Conservation (phyloP, 2,888 invertebrate species). For the Pseudoips prasinana region DNA sequence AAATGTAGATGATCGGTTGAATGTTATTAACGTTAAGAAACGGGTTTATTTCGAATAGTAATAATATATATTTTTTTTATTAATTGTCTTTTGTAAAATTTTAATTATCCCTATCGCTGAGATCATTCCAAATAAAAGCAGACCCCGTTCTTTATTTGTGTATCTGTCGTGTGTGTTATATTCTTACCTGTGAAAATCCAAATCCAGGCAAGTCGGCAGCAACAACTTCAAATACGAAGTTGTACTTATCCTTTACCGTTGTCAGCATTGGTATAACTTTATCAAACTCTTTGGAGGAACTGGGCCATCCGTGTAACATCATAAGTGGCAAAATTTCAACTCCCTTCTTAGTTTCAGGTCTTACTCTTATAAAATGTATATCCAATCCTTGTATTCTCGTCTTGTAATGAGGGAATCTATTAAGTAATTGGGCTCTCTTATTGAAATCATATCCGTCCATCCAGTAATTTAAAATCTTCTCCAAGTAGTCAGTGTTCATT, state of each 20-base stretch:
- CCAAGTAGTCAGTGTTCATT: slow-evolving; percentile 87
- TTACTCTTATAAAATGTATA: slow-evolving; percentile 89
- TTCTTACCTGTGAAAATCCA: slow-evolving; percentile 84
- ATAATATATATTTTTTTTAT: too few relatives aligned
- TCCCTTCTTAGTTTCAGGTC: slow-evolving; percentile 63
- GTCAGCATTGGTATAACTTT: slow-evolving; percentile 87
- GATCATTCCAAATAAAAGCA: too few relatives aligned
- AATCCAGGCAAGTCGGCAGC: slow-evolving; percentile 87
- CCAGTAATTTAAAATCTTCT: slow-evolving; percentile 89
- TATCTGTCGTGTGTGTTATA: too few relatives aligned
- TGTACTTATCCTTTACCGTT: slow-evolving; percentile 70
- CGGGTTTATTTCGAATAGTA: too few relatives aligned
- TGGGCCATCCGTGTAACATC: slow-evolving; percentile 94
- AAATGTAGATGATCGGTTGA: too few relatives aligned
- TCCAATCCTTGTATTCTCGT: slow-evolving; percentile 88
- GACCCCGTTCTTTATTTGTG: too few relatives aligned
- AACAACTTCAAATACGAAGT: slow-evolving; percentile 86
- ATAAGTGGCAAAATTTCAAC: slow-evolving; percentile 83
- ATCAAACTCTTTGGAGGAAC: slow-evolving; percentile 90
- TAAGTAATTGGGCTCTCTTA: slow-evolving; percentile 84
- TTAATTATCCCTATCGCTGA: too few relatives aligned
- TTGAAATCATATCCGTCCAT: slow-evolving; percentile 84
- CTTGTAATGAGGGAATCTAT: slow-evolving; percentile 87
- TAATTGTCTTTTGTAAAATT: too few relatives aligned
- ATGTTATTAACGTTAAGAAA: too few relatives aligned